Evolutionary conservation across 2,888 invertebrate genomes (phyloP).

Genomic region (Proisotoma minuta): DNA sequence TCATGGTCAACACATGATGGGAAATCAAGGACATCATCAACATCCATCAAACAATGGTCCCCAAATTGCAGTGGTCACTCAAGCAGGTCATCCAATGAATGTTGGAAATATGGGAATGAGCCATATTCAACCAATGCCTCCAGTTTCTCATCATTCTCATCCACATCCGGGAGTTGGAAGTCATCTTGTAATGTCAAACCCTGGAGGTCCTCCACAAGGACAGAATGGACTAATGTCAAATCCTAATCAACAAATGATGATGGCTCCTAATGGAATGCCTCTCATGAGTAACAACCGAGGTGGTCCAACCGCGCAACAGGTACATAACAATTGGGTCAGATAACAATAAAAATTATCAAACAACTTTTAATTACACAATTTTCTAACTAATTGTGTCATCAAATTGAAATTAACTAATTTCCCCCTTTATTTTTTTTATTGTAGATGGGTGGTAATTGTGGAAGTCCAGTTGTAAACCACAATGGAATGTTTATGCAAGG

Average conservation of each 20-base stretch:
- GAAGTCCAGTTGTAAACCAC: slow-evolving; percentile 32
- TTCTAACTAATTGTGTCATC: not conserved
- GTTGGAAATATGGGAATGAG: slow-evolving; percentile 24
- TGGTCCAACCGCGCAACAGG: slow-evolving; percentile 34
- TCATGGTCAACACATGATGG: slow-evolving; percentile 29
- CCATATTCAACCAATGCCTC: slow-evolving; percentile 26
- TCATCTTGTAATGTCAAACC: slow-evolving; percentile 16
- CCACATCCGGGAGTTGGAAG: slow-evolving; percentile 22
- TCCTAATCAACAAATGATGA: slow-evolving; percentile 21
- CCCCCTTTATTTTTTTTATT: not conserved
- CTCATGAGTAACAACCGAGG: slow-evolving; percentile 24
- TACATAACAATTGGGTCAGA: slow-evolving; percentile 8
- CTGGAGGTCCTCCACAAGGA: not conserved
- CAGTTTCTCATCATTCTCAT: slow-evolving; percentile 21
- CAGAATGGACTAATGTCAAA: slow-evolving; percentile 14
- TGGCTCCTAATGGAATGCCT: slow-evolving; percentile 29
- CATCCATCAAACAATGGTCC: slow-evolving; percentile 30
- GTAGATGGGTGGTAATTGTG: slow-evolving; percentile 25
- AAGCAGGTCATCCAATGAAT: slow-evolving; percentile 34
- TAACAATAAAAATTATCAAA: too few species aligned
- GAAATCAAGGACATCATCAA: slow-evolving; percentile 33
- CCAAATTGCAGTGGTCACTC: slow-evolving; percentile 36
- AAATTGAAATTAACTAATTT: not conserved
- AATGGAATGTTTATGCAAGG: slow-evolving; percentile 35
- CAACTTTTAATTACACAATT: slow-evolving; percentile 6